These are phyloP conservation scores for Caerostris darwini DNA, from an alignment of 1,140 invertebrate genomes.

Conservation along the genomic window DNA sequence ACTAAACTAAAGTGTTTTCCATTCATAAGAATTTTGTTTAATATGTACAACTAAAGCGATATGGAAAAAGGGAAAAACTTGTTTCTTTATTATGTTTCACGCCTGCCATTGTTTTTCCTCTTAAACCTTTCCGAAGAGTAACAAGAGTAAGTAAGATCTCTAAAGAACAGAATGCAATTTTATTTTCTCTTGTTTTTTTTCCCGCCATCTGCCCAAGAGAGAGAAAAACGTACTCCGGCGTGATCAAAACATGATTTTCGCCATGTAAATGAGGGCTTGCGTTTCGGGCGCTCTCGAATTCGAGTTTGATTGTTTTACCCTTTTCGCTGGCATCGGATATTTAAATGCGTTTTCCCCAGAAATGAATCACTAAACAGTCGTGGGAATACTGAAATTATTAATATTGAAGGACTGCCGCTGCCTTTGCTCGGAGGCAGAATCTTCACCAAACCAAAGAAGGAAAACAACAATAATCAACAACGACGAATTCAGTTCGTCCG, in stretches of 20 bases:
- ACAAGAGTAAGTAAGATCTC: no score
- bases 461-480: background rate
- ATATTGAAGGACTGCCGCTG: background rate
- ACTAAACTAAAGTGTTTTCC: no score
- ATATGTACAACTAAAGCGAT: no score
- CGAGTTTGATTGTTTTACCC: background rate
- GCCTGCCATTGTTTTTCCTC: no score
- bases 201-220: background rate
- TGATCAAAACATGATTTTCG: slow-evolving; percentile 14
- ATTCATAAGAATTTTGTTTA: no score
- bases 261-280: slow-evolving; percentile 25
- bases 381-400: slow-evolving; percentile 31
- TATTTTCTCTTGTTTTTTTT: background rate
- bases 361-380: slow-evolving; percentile 24
- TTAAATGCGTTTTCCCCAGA: slow-evolving; percentile 11
- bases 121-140: no score
- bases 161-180: no score
- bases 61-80: no score
- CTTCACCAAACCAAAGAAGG: background rate
- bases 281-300: background rate
- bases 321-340: background rate
- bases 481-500: no score
- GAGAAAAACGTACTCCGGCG: background rate
- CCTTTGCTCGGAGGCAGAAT: background rate
- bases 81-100: no score